Conservation (phyloP, 2,888 invertebrate species). For the Agonum fuliginosum region DNA sequence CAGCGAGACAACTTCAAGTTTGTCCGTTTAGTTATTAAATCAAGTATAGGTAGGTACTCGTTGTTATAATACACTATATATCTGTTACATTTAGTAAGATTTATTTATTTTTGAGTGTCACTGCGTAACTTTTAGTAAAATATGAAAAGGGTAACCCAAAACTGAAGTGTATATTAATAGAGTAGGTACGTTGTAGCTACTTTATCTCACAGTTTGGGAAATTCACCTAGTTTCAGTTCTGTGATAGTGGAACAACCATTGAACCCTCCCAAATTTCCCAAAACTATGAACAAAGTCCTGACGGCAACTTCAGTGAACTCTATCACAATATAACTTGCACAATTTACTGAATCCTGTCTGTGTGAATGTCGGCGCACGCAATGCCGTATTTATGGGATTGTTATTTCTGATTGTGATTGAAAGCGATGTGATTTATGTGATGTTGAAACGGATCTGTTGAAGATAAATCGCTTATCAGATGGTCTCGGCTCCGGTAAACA, state of each 20-base stretch:
- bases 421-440: constrained; percentile 57
- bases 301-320: neutral
- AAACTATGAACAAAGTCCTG: neutral
- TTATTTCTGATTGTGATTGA: constrained; percentile 56
- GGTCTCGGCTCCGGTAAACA: constrained; percentile 40
- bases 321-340: neutral
- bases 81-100: no score
- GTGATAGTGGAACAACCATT: neutral
- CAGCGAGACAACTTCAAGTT: no score
- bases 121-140: no score
- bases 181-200: no score
- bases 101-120: no score
- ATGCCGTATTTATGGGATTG: constrained; percentile 55
- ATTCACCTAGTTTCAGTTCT: neutral
- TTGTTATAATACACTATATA: no score
- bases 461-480: constrained; percentile 57
- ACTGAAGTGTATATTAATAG: no score
- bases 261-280: neutral
- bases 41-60: no score
- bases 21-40: no score
- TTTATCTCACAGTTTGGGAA: neutral
- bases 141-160: no score
- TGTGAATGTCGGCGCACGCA: constrained; percentile 38
- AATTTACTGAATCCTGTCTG: neutral
- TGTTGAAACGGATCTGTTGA: constrained; percentile 52